Base-by-base conservation (phyloP, 2,113 vertebrate genomes). In the Bambusicola thoracicus region DNA sequence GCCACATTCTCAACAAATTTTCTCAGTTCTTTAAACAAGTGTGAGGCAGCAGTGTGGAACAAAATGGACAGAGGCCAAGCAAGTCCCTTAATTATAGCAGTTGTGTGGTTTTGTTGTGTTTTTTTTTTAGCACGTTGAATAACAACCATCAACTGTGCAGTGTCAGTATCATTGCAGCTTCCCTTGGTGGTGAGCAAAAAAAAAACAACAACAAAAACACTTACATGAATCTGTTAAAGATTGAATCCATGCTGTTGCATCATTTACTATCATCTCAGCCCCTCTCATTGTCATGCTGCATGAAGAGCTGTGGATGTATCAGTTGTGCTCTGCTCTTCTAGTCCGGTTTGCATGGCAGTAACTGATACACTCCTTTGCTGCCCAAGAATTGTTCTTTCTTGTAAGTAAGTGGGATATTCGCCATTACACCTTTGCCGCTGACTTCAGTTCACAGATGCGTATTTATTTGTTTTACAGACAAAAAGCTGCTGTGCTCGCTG, bases 31-130 rank as follows among this genome's bases (percentile, higher is more conserved):
- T 89, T 89, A 73, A 92, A 65, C 66, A 87, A 94, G 73, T n/a
- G 38, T 78, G 95, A 94, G 73, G 88, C 94, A 94, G 62, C 77
- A 81, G 69, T 25, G 89, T 93, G 69, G 94, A 95, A 92, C 85
- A 77, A 87, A 89, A 89, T 87, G 78, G 83, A 87, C 83, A 89
- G 83, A 93, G 77, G 86, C 92, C 90, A 93, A 84, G 69, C 48
- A 81, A 25, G 81, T 93, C 53, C 43, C 43, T 86, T 93, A 90
- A 93, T 95, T 92, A 62, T 81, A 73, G 51, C 73, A 78, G 51
- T 0, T 55, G 53, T 55, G 29, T 55, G 30, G 27, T 53, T 53
- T 29, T 53, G 27, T 53, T 49, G 5, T 49, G 21, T 29, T 25
- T 27, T 34, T 22, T 95, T 89, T 93, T 83, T 62, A 78, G 84